Evolutionary conservation across 1,140 invertebrate genomes (phyloP).

Genomic region (Elymnias hypermnestra): DNA sequence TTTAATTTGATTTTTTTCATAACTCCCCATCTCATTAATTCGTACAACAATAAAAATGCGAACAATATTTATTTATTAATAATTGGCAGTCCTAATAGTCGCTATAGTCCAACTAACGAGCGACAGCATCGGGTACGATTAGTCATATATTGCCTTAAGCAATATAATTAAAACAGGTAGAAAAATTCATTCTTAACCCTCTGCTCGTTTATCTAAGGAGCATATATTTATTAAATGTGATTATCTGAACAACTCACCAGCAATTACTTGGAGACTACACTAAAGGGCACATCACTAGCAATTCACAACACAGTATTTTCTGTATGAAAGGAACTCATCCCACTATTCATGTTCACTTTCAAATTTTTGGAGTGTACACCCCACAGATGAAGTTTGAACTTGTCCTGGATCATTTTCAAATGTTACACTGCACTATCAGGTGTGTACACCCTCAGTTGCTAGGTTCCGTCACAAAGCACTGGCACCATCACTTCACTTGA

Average conservation of each 20-base stretch:
- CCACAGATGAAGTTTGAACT: too few species aligned
- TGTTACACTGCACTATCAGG: too few species aligned
- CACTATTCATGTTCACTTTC: too few species aligned
- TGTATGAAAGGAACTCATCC: too few species aligned
- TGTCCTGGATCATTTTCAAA: too few species aligned
- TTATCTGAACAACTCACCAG: constrained; percentile 9
- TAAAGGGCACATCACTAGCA: constrained; percentile 12
- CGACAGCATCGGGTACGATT: constrained; percentile 13
- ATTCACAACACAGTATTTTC: neutral
- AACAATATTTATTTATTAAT: constrained; percentile 55
- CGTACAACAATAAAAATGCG: constrained; percentile 63
- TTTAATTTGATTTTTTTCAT: constrained; percentile 29
- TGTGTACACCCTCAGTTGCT: too few species aligned
- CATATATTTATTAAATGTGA: constrained; percentile 18
- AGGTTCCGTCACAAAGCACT: neutral
- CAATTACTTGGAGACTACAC: constrained; percentile 7
- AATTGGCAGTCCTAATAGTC: constrained; percentile 63
- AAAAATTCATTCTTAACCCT: too few species aligned
- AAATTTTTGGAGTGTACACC: too few species aligned
- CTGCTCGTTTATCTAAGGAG: constrained; percentile 14
- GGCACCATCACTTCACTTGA: constrained; percentile 50
- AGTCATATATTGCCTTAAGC: too few species aligned
- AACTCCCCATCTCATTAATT: constrained; percentile 58
- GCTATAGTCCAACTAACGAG: constrained; percentile 41
- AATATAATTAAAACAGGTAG: too few species aligned